Percentiles rank a stretch among this genome's conserved stretches.
Conservation (phyloP, 2,888 invertebrate genomes). For the Scaptomyza flava region DNA sequence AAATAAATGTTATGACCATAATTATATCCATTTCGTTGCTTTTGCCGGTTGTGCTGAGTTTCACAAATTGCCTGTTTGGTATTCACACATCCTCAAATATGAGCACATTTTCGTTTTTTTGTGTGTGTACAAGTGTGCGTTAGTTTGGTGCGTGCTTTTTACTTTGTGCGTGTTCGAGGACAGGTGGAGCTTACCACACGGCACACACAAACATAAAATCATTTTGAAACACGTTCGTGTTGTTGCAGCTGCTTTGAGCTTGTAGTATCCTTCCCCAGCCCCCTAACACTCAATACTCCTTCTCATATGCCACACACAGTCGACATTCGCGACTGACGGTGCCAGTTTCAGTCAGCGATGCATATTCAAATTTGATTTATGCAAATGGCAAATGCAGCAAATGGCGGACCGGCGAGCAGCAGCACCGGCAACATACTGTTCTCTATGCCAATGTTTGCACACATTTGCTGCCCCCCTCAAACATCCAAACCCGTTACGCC, state of each 20-base stretch:
- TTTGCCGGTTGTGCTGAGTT: constrained; percentile 44
- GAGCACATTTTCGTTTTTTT: constrained; percentile 11
- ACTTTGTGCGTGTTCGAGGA: constrained; percentile 55
- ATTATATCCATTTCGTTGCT: neutral
- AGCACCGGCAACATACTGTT: neutral
- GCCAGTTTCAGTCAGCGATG: constrained; percentile 61
- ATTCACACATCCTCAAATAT: constrained; percentile 3
- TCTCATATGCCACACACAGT: neutral
- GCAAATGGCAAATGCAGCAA: constrained; percentile 66
- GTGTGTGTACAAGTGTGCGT: constrained; percentile 45
- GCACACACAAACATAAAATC: constrained; percentile 1
- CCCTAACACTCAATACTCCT: neutral
- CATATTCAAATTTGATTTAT: constrained; percentile 79
- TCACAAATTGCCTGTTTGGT: constrained; percentile 12
- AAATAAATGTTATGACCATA: too few species aligned
- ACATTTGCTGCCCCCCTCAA: constrained; percentile 4
- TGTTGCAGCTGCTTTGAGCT: constrained; percentile 50
- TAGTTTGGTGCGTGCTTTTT: constrained; percentile 60
- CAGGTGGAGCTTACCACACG: constrained; percentile 31
- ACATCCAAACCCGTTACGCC: neutral
- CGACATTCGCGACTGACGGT: constrained; percentile 24
- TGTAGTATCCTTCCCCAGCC: constrained; percentile 11
- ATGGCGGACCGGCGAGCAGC: constrained; percentile 15
- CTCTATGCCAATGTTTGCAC: constrained; percentile 50
- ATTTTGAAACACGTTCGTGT: constrained; percentile 34